Conservation (phyloP, 1,140 invertebrate species). For the Drosophila chauvacae region DNA sequence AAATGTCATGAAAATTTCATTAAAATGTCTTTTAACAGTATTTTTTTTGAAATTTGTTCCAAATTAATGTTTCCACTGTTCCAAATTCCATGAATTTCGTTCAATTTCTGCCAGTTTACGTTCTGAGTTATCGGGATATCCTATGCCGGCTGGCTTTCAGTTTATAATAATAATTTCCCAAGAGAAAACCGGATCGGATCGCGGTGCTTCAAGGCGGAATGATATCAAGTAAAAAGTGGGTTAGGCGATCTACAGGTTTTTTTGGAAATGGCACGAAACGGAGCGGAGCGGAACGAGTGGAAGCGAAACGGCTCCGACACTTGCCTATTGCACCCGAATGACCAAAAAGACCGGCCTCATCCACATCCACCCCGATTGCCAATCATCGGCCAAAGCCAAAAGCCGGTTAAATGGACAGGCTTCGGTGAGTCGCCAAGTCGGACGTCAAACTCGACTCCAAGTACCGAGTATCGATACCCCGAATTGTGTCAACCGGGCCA, state of each 20-base stretch:
- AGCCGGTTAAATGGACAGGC: constrained; percentile 38
- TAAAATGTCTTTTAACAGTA: not conserved
- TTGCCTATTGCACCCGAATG: constrained; percentile 59
- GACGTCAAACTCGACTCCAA: constrained; percentile 2
- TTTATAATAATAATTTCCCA: constrained; percentile 29
- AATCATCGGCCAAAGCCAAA: constrained; percentile 46
- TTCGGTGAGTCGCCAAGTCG: constrained; percentile 23
- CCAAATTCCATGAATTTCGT: not conserved
- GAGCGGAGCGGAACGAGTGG: constrained; percentile 25
- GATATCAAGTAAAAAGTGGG: constrained; percentile 55
- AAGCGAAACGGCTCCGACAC: constrained; percentile 55
- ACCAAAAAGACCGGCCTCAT: constrained; percentile 1
- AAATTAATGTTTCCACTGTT: not conserved
- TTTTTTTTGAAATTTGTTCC: not conserved
- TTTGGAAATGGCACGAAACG: constrained; percentile 58
- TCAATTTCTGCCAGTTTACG: constrained; percentile 4
- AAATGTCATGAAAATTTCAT: not conserved
- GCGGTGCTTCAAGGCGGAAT: constrained; percentile 7
- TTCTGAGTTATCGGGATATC: constrained; percentile 55
- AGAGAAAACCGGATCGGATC: constrained; percentile 62
- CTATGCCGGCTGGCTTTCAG: constrained; percentile 45
- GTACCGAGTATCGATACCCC: constrained; percentile 4
- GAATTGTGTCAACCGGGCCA: constrained; percentile 43
- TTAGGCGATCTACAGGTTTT: constrained; percentile 57
- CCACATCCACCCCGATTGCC: constrained; percentile 46